Base-by-base conservation (phyloP, 2,113 vertebrate genomes). In the Terrapene triunguis region DNA sequence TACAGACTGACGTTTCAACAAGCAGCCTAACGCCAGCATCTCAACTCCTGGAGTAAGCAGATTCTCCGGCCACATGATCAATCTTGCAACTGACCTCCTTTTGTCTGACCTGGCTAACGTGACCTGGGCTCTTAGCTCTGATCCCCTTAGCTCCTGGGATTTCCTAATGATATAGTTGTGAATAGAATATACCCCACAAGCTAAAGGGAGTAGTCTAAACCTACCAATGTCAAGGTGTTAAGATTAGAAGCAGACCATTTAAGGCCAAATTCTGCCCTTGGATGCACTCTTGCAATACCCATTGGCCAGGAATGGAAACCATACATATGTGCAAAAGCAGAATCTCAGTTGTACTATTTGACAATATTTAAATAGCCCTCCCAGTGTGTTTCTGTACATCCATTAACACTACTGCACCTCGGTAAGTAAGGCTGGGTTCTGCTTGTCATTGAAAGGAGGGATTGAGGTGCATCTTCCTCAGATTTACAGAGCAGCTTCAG, bases 1-100 rank as follows among this genome's bases (percentile, higher is more conserved):
- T 97, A 94, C 94, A 85, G 94, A 88, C 85, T 93, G 88, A 84
- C 90, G 92, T 89, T 78, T 95, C 96, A 93, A 83, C 88, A 89
- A 84, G 89, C 0, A 0, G 89, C 83, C 84, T 87, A 32, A 0
- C 95, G 78, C 89, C 95, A 80, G 88, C 85, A 88, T 94, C 94
- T 96, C 93, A 96, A 59, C n/a, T 82, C 51, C 22, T 54, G 80
- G 80, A 54, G 51, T 38, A 57, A 57, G 38, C 54, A 44, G 54
- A 57, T 83, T 59, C 81, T 55, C 16, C 17, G 27, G 29, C 53
- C 81, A 57, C 9, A 38, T 83, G 81, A 57, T 42, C 80, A 12
- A 17, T 57, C 54, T 82, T 29, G 17, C 25, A 19, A 54, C 54
- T 54, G n/a, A 82, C 76, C 54, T 82, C 24, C 25, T 57, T 50